Base-by-base conservation (phyloP, 2,113 vertebrate species). In the Athene cunicularia region DNA sequence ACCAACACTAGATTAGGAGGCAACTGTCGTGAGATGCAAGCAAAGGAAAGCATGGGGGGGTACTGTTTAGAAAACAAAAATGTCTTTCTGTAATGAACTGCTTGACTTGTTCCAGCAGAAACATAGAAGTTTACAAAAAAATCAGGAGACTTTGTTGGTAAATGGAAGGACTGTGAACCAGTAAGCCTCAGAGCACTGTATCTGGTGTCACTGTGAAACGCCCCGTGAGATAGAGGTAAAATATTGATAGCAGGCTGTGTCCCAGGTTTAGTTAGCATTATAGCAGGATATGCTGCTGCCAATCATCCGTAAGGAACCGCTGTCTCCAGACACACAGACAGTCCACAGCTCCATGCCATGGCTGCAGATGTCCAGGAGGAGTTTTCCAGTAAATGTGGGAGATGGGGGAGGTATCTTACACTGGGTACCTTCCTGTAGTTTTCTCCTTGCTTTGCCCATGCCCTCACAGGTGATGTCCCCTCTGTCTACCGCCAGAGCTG, bases 1-100 rank as follows among this genome's bases (percentile, higher is more conserved):
- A 91, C 83, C 92, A 96, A 81, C 92, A 87, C 82, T 63, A 72
- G 50, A 81, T 94, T 77, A 95, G 83, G 77, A 97, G 83, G 64
- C 86, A 95, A 91, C 82, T 96, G 83, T 91, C 60, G 88, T 95
- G 96, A 95, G 83, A 92, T 84, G 60, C 75, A 93, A 84, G 95
- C 76, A 91, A 88, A 92, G 83, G 8, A 95, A 93, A 93, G 84
- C 93, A 90, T 13, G 43, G 89, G 74, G 58, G 70, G 70, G 82
- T 80, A 64, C 49, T 87, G 73, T 91, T 84, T 91, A 70, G 86
- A 89, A 93, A 95, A 89, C 68, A 96, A 82, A 91, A 94, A 91
- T n/a, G 49, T 41, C 74, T 91, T 96, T 94, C 35, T 67, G 5
- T 73, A 90, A 72, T 56, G 58, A 90, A 83, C 88, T 62, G 77